Base-by-base conservation (phyloP, 92 coral and sea anemone species). In the Siderastrea radians region DNA sequence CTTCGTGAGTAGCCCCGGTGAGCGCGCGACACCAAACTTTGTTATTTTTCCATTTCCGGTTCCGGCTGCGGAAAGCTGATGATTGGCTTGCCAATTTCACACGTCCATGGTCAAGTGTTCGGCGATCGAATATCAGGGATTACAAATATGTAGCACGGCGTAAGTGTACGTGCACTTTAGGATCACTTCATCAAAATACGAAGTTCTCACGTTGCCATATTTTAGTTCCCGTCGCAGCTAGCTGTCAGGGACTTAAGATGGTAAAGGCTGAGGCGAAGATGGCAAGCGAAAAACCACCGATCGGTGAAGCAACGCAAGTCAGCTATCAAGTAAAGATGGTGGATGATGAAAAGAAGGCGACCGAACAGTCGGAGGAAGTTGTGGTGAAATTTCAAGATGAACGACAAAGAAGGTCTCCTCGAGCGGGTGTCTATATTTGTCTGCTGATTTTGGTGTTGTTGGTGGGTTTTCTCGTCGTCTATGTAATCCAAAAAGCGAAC, bases 391-490 rank as follows among this genome's bases (percentile, higher is more conserved):
- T 83, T 78, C 84, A 84, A 66, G 90, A 86, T 26, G 75, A 78
- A 61, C 75, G 86, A 77, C 90, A 75, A 19, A 90, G 92, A 51
- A 93, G 93, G 74, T 72, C 93, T 26, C 98, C 98, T 6, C 90
- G 93, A 53, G 69, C 95, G 7, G 90, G 98, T 72, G 90, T 90
- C 47, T 95, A 86, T 77, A 91, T 93, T 77, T 82, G 89, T 47
- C 91, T 95, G 58, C 92, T 95, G 59, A 84, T 93, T 38, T 63
- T 95, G 51, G 92, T 95, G 60, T 46, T 95, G 68, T 79, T 93
- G 15, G 95, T 95, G 74, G 98, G 98, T 6, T 95, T 95, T 77
- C 46, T 95, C 43, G 93, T 91, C n/a, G 98, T 95, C 63, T 93
- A 86, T 84, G 66, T 66, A 47, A 72, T 87, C 86, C 80, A 88